phyloP scores from a whole-genome alignment of 1,140 invertebrate species.

The Charaxes varanes region DNA sequence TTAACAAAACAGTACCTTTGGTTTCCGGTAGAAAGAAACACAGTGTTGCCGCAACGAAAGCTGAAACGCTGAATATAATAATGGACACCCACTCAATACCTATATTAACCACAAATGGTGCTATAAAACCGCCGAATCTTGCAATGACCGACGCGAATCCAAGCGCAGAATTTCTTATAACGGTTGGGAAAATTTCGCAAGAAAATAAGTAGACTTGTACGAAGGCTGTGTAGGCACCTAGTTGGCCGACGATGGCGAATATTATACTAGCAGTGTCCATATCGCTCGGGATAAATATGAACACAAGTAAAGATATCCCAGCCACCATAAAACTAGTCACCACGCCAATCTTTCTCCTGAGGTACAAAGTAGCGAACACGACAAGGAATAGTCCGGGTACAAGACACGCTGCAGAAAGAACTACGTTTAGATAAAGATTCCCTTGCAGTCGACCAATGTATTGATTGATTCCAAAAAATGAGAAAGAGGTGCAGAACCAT shows the following conservation, averaged over 20 bases:
- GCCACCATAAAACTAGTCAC: slow-evolving; percentile 37
- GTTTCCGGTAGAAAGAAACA: slow-evolving; percentile 56
- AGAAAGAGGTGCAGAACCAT: slow-evolving; percentile 81
- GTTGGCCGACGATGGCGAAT: slow-evolving; percentile 77
- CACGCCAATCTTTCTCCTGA: slow-evolving; percentile 73
- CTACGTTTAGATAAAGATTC: slow-evolving; percentile 83
- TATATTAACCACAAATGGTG: slow-evolving; percentile 78
- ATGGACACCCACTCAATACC: slow-evolving; percentile 55
- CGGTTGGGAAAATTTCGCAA: slow-evolving; percentile 81
- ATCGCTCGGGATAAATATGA: slow-evolving; percentile 39
- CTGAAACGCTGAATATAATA: slow-evolving; percentile 41
- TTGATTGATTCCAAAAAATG: slow-evolving; percentile 83
- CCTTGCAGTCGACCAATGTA: slow-evolving; percentile 81
- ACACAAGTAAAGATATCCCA: slow-evolving; percentile 39
- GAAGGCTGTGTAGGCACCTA: slow-evolving; percentile 77
- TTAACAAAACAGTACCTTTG: slow-evolving; percentile 41
- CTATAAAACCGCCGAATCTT: slow-evolving; percentile 79
- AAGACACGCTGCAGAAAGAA: slow-evolving; percentile 76
- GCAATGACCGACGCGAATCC: slow-evolving; percentile 77
- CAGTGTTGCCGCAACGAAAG: slow-evolving; percentile 37
- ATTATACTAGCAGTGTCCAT: slow-evolving; percentile 22
- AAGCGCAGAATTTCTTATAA: slow-evolving; percentile 79
- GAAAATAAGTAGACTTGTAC: slow-evolving; percentile 78
- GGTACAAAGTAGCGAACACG: slow-evolving; percentile 76
- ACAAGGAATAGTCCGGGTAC: slow-evolving; percentile 79